Percentiles rank a stretch among this genome's conserved stretches.
These are phyloP conservation scores for Neolamprologus fasciatus DNA, from an alignment of 2,113 vertebrate species.

Conservation along the genomic window DNA sequence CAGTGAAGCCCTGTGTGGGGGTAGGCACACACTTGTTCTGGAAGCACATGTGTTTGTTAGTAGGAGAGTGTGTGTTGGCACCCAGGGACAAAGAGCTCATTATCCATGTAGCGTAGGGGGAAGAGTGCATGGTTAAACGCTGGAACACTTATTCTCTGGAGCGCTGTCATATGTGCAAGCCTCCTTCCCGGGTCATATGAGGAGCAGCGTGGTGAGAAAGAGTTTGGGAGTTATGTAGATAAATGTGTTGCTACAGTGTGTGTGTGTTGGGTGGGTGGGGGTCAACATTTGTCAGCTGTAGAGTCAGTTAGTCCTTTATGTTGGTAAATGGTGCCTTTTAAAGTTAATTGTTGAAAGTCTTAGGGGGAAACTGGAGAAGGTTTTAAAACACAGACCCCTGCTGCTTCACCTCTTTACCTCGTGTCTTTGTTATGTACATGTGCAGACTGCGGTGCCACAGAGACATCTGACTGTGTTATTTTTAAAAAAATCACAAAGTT, in stretches of 20 bases:
- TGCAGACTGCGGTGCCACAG: not conserved
- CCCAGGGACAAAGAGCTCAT: slow-evolving; percentile 60
- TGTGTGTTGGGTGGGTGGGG: not conserved
- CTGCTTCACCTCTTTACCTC: not conserved
- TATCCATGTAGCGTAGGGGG: slow-evolving; percentile 37
- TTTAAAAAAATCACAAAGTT: not conserved
- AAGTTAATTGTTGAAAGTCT: not conserved
- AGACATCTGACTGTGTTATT: not conserved
- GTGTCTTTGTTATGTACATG: not conserved
- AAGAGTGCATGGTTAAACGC: slow-evolving; percentile 4
- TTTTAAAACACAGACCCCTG: not conserved
- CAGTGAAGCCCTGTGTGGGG: slow-evolving; percentile 40
- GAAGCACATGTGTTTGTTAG: not conserved
- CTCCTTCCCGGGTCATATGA: slow-evolving; percentile 58
- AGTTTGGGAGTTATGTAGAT: not conserved
- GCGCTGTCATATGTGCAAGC: slow-evolving; percentile 51
- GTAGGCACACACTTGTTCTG: not conserved
- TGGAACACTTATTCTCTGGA: slow-evolving; percentile 53
- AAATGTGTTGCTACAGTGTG: not conserved
- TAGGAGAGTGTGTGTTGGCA: not conserved
- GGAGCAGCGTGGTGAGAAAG: slow-evolving; percentile 2
- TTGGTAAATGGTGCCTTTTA: not conserved
- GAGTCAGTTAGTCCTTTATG: not conserved
- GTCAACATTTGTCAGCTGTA: not conserved
- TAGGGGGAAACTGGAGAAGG: not conserved